These are phyloP conservation scores for Dreissena rostriformis DNA, from an alignment of 1,140 invertebrate genomes.

Conservation along the genomic window DNA sequence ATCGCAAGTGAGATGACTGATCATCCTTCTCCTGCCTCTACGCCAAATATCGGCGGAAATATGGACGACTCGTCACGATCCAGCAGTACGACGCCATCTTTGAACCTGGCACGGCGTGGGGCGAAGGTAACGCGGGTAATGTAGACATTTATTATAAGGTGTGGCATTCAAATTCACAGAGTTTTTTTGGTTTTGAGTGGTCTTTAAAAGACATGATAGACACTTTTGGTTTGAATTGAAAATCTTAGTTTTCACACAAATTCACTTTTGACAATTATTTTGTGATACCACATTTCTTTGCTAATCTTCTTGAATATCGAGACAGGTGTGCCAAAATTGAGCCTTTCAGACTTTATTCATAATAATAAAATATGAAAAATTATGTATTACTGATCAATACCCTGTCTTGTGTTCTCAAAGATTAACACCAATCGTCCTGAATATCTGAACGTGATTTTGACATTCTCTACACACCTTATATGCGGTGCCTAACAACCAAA, in stretches of 20 bases:
- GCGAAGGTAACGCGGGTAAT: constrained; percentile 57
- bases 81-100: constrained; percentile 7
- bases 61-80: constrained; percentile 7
- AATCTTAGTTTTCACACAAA: too few relatives aligned
- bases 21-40: constrained; percentile 22
- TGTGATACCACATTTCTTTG: too few relatives aligned
- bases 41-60: constrained; percentile 19
- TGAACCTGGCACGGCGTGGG: constrained; percentile 23
- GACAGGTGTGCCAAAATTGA: too few relatives aligned
- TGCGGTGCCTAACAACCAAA: constrained; percentile 47
- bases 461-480: constrained; percentile 50
- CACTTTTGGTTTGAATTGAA: background rate
- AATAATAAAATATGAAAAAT: too few relatives aligned
- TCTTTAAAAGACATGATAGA: constrained; percentile 10
- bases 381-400: too few relatives aligned
- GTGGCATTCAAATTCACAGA: constrained; percentile 31
- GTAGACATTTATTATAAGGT: constrained; percentile 59
- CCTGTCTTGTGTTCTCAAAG: too few relatives aligned
- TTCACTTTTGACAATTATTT: too few relatives aligned
- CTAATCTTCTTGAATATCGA: too few relatives aligned
- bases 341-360: too few relatives aligned
- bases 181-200: constrained; percentile 32
- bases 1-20: constrained; percentile 34
- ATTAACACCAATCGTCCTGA: too few relatives aligned
- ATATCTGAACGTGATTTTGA: too few relatives aligned